Base-by-base conservation (phyloP, 2,113 vertebrate genomes). In the Cheirogaleus medius region DNA sequence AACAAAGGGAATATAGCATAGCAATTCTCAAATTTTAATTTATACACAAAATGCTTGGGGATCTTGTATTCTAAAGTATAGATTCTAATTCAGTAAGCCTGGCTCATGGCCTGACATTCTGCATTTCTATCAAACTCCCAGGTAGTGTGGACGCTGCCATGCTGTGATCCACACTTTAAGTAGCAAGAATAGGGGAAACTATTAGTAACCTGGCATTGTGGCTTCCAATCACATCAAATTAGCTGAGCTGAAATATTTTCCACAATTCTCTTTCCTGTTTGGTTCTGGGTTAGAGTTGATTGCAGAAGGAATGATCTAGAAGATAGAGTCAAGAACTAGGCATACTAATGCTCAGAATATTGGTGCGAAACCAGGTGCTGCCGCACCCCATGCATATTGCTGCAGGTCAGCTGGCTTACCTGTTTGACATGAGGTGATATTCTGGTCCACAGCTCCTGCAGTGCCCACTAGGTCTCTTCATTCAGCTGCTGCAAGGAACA, bases 381-480 rank as follows among this genome's bases (percentile, higher is more conserved):
- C 15, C 4, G 9, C 8, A 42, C 23, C 23, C 25, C 60, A 15
- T 2, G 49, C 17, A 3, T 2, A 11, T 27, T 44, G 32, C 23
- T 49, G 25, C 23, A 27, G 25, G 14, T 7, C 6, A n/a, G 8
- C 32, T 20, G 39, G 14, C 23, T 60, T 6, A 12, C 32, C 6
- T 49, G 32, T 52, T 29, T 20, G 78, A 44, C 12, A 27, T 5
- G 23, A 6, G 39, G 21, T 42, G 42, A 6, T 7, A 0, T 21
- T 49, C 56, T n/a, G 29, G 25, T 49, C 64, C 58, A 39, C 37
- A n/a, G 21, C 64, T 82, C 17, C 7, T 7, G 12, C 21, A 44
- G 14, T 0, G 3, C 29, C 13, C 1, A 0, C 3, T 60, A 14
- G 15, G 20, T 54, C 58, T 58, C 49, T 47, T 68, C 71, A 60